Evolutionary conservation across 2,797 vertebrate species (phyloP).

Genomic region (Sphenopsis melanotis): DNA sequence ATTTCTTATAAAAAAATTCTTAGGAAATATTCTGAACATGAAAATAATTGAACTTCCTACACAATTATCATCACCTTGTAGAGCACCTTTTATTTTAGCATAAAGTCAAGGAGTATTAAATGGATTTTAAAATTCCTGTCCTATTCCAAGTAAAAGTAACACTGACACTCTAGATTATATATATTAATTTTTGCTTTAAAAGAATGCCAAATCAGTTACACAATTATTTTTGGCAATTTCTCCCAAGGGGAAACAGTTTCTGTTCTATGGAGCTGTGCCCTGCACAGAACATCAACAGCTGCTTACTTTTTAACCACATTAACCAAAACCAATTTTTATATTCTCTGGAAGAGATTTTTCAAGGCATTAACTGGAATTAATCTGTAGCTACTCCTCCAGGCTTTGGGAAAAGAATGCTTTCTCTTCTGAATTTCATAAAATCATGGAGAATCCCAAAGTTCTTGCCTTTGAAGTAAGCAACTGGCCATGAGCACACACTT

Average conservation of each 20-base stretch:
- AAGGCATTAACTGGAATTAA: not conserved
- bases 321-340: not conserved
- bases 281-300: not conserved
- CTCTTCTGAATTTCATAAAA: not conserved
- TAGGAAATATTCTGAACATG: not conserved
- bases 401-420: not conserved
- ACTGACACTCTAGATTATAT: not conserved
- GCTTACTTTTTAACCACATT: not conserved
- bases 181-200: not conserved
- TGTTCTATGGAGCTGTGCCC: not conserved
- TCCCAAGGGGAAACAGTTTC: not conserved
- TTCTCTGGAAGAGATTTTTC: not conserved
- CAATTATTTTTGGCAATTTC: not conserved
- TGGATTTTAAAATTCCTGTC: not conserved
- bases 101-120: not conserved
- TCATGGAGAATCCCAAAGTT: not conserved
- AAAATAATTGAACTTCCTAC: not conserved
- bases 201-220: not conserved
- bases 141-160: not conserved
- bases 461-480: not conserved
- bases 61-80: not conserved
- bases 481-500: not conserved
- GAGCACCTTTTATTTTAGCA: not conserved
- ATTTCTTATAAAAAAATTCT: not conserved
- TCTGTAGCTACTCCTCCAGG: not conserved